Evolutionary conservation across 2,888 invertebrate species (phyloP), one percentile per base, ranked within the genome.

Genomic region (Eilema depressum): DNA sequence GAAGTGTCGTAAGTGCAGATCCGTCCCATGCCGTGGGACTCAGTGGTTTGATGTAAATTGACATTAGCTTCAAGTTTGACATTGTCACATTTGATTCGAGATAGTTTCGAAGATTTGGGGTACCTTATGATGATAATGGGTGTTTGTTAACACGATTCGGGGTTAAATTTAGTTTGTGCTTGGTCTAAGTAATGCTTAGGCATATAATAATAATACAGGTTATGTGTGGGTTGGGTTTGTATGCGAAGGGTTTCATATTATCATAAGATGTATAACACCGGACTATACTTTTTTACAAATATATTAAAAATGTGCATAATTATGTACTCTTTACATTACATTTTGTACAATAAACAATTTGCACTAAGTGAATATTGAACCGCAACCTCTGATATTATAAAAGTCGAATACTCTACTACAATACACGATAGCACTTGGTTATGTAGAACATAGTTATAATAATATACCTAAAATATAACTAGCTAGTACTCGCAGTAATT

Each of bases 11-110:
- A 70, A 71, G 71, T 67, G 67, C 67, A 71, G 60, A 63, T 37
- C 33, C 59, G 25, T 10, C 25, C 68, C 56, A 33, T 59, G 53
- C 23, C 25, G 37, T 37, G 66, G 25, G 20, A 25, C 47, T 56
- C 63, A 37, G 80, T 72, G 82, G 80, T 75, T 72, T 70, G 7
- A 28, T 53, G 30, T 74, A 82, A 82, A 82, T 82, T 80, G 80
- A 82, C 82, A 73, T 75, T 75, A 76, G 71, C 67, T 69, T 63
- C 72, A 81, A 80, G 74, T 81, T 81, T 81, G 69, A 71, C 73
- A 71, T 66, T 73, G 68, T 72, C 69, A 33, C 56, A 11, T 47
- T 11, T 47, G 41, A 47, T 72, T 69, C 30, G 30, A 66, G n/a
- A 66, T 69, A 69, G 69, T 69, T 71, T 20, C 47, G 10, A 47